Conservation (phyloP, 1,140 invertebrate species). For the Nasonia giraulti region DNA sequence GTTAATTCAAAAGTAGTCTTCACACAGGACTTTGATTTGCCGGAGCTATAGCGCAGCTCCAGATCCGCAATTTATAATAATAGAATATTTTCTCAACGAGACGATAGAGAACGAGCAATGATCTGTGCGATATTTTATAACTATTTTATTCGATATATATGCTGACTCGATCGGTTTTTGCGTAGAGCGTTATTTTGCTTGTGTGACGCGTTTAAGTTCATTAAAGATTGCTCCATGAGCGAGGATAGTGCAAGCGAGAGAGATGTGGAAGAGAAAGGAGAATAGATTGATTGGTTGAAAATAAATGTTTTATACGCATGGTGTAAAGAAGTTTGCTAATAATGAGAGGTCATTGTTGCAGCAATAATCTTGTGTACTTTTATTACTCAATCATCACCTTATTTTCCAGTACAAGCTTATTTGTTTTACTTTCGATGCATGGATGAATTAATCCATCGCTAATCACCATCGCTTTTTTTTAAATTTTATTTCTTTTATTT, state of each 20-base stretch:
- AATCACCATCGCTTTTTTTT: no score
- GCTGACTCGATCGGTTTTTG: conserved; percentile 13
- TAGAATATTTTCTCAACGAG: conserved; percentile 41
- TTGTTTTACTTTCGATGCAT: no score
- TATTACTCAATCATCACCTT: not conserved
- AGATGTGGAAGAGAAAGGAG: conserved; percentile 46
- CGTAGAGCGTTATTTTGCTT: conserved; percentile 37
- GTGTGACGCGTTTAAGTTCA: conserved; percentile 34
- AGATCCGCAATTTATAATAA: conserved; percentile 26
- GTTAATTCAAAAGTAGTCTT: conserved; percentile 44
- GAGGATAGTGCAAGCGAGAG: conserved; percentile 13
- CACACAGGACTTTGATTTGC: conserved; percentile 31
- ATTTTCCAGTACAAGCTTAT: no score
- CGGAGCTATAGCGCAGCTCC: not conserved
- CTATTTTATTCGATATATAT: conserved; percentile 41
- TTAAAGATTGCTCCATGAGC: conserved; percentile 43
- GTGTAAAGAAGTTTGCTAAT: conserved; percentile 61
- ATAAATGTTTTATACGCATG: conserved; percentile 63
- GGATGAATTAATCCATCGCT: no score
- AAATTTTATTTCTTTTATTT: no score
- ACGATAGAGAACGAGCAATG: conserved; percentile 19
- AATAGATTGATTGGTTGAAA: conserved; percentile 53
- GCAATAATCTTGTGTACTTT: not conserved
- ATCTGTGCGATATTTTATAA: conserved; percentile 49
- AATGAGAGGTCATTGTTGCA: conserved; percentile 53